A percentile compares a stretch with the other conserved stretches of the same genome.
Evolutionary conservation across 2,113 vertebrate species (phyloP).

Genomic region (Colius striatus): DNA sequence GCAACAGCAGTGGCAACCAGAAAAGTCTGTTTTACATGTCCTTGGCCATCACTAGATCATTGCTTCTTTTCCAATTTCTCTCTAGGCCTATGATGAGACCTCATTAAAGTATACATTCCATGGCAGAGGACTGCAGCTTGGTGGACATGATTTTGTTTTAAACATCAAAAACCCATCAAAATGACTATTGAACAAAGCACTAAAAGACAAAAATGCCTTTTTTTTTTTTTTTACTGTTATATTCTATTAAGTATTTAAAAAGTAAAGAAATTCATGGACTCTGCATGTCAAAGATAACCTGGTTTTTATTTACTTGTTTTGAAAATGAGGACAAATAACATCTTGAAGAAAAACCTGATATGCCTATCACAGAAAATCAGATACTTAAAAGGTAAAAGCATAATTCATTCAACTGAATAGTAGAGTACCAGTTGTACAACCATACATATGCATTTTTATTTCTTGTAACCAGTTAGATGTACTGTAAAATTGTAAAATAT

Average conservation of each 20-base stretch:
- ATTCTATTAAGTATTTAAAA: neutral
- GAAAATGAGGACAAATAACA: neutral
- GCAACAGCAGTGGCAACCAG: neutral
- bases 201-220: neutral
- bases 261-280: neutral
- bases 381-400: neutral
- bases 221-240: neutral
- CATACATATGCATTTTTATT: neutral
- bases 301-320: neutral
- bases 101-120: neutral
- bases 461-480: neutral
- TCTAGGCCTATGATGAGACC: neutral
- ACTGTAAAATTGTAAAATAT: neutral
- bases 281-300: neutral
- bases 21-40: neutral
- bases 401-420: neutral
- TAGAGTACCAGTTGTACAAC: neutral
- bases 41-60: neutral
- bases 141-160: neutral
- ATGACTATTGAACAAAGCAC: neutral
- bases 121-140: neutral
- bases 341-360: neutral
- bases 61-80: neutral
- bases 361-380: neutral
- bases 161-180: neutral